A percentile compares a stretch with the other conserved stretches of the same genome.
Evolutionary conservation across 2,113 vertebrate species (phyloP).

Genomic region (Thamnophis sirtalis): DNA sequence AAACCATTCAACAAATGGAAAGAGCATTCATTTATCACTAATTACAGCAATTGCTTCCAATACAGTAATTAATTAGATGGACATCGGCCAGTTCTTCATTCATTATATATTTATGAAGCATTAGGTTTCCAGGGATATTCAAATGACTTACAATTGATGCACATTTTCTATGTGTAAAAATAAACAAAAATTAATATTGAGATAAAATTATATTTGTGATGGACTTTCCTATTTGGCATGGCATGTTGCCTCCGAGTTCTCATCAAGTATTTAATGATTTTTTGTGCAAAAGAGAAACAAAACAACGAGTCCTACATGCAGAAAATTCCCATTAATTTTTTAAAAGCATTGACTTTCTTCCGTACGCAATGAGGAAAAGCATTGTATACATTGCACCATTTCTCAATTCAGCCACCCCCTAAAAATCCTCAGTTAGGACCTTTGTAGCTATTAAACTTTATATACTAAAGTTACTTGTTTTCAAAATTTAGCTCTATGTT

Average conservation of each 20-base stretch:
- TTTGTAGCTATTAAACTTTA: conserved; percentile 53
- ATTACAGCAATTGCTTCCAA: conserved; percentile 37
- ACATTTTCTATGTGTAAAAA: conserved; percentile 34
- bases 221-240: conserved; percentile 67
- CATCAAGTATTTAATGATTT: conserved; percentile 77
- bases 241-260: conserved; percentile 62
- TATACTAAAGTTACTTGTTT: conserved; percentile 53
- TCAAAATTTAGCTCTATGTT: conserved; percentile 46
- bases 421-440: conserved; percentile 61
- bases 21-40: conserved; percentile 32
- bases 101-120: conserved; percentile 61
- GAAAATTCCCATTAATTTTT: conserved; percentile 75
- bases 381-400: conserved; percentile 53
- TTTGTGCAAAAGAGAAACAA: conserved; percentile 61
- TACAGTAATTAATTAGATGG: conserved; percentile 51
- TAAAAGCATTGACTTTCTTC: conserved; percentile 70
- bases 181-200: conserved; percentile 53
- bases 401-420: conserved; percentile 46
- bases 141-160: conserved; percentile 56
- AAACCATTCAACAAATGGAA: conserved; percentile 27
- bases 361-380: conserved; percentile 56
- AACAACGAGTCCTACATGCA: conserved; percentile 51
- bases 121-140: conserved; percentile 56
- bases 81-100: conserved; percentile 48
- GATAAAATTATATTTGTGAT: conserved; percentile 65